phyloP scores from a whole-genome alignment of 2,888 invertebrate species.

The Drosophila testacea region DNA sequence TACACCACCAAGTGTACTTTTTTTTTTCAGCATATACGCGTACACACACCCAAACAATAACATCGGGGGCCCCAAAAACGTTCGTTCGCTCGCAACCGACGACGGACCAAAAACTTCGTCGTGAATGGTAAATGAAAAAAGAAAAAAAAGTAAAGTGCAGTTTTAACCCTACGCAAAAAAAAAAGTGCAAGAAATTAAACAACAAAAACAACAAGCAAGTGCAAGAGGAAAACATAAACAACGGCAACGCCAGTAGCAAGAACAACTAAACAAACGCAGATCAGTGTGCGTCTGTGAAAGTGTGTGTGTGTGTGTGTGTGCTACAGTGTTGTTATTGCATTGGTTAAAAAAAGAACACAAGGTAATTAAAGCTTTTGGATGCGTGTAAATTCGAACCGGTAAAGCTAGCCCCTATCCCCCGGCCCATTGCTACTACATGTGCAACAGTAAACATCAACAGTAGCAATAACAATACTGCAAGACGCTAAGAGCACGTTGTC shows the following conservation, averaged over 20 bases:
- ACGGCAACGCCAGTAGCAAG: conserved; percentile 52
- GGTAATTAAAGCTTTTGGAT: conserved; percentile 53
- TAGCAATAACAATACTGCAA: conserved; percentile 45
- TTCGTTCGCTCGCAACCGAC: conserved; percentile 62
- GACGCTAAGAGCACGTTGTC: conserved; percentile 67
- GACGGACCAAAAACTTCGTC: conserved; percentile 73
- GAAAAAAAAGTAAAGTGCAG: conserved; percentile 63
- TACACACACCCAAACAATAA: conserved; percentile 71
- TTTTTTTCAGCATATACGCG: conserved; percentile 50
- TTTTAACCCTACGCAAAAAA: conserved; percentile 67
- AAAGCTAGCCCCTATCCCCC: conserved; percentile 50
- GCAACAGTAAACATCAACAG: conserved; percentile 28
- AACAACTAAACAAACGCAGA: conserved; percentile 63
- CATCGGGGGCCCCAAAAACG: conserved; percentile 75
- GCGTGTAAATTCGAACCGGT: conserved; percentile 66
- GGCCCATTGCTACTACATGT: conserved; percentile 35
- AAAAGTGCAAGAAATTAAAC: conserved; percentile 65
- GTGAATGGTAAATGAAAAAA: conserved; percentile 72
- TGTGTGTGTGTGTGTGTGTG: conserved; percentile 35
- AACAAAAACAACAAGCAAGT: conserved; percentile 68
- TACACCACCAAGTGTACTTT: conserved; percentile 15
- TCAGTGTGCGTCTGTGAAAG: conserved; percentile 17
- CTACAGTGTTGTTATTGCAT: conserved; percentile 55
- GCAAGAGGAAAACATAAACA: conserved; percentile 79
- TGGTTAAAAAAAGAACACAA: conserved; percentile 55